Conservation (phyloP, 2,113 vertebrate genomes). For the Phaethon lepturus region DNA sequence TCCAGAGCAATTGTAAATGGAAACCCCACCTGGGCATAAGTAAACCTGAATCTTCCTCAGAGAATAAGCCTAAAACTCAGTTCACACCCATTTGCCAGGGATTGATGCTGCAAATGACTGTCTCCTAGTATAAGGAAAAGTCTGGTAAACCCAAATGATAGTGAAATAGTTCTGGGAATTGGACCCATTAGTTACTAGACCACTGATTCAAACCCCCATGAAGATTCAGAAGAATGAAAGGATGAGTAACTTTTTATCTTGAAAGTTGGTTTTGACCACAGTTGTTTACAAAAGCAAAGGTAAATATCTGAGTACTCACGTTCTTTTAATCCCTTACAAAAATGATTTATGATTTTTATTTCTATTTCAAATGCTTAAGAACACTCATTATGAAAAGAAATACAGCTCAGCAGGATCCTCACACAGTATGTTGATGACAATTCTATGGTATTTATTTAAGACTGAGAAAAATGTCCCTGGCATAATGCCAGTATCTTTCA, state of each 20-base stretch:
- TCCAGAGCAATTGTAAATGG: neutral
- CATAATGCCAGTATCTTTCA: slow-evolving; percentile 26
- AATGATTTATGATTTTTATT: neutral
- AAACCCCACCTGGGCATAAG: neutral
- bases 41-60: neutral
- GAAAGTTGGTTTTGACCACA: neutral
- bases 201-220: neutral
- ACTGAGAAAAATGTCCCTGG: slow-evolving; percentile 40
- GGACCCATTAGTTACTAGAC: neutral
- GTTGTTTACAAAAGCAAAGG: slow-evolving; percentile 15
- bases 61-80: neutral
- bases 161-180: neutral
- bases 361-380: slow-evolving; percentile 41
- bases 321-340: neutral
- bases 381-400: slow-evolving; percentile 26
- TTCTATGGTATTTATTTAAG: slow-evolving; percentile 46
- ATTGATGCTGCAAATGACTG: neutral
- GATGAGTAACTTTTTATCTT: neutral
- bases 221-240: neutral
- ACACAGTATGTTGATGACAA: slow-evolving; percentile 44
- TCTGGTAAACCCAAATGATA: neutral
- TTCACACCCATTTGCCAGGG: neutral
- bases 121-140: neutral
- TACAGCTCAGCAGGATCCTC: slow-evolving; percentile 41
- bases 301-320: neutral